These are phyloP conservation scores for Dascillus cervinus DNA, from an alignment of 2,888 invertebrate species.

Conservation along the genomic window DNA sequence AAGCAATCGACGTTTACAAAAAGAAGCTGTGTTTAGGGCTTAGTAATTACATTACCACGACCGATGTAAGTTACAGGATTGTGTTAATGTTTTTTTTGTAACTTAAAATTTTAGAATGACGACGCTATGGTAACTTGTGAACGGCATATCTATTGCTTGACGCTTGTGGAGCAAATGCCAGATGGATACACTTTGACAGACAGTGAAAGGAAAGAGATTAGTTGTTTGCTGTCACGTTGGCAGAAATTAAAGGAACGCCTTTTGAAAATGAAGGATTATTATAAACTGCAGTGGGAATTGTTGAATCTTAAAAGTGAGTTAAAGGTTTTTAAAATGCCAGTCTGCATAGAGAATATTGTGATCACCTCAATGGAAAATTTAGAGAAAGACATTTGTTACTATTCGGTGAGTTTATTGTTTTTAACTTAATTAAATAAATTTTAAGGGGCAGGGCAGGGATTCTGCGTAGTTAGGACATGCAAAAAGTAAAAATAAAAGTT, in stretches of 20 bases:
- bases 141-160: slow-evolving; percentile 77
- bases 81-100: slow-evolving; percentile 6
- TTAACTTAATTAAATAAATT: too few relatives aligned
- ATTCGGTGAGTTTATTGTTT: slow-evolving; percentile 32
- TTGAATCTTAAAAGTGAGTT: slow-evolving; percentile 36
- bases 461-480: too few relatives aligned
- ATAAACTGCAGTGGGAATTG: slow-evolving; percentile 37
- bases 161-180: slow-evolving; percentile 34
- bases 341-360: slow-evolving; percentile 18
- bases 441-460: too few relatives aligned
- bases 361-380: slow-evolving; percentile 35
- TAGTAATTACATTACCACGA: slow-evolving; percentile 32
- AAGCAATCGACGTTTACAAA: slow-evolving; percentile 35
- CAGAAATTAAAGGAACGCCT: slow-evolving; percentile 42
- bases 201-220: too few relatives aligned
- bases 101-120: slow-evolving; percentile 59
- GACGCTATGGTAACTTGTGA: slow-evolving; percentile 77
- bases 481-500: too few relatives aligned
- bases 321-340: slow-evolving; percentile 28
- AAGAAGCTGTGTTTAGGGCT: slow-evolving; percentile 33
- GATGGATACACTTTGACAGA: slow-evolving; percentile 35
- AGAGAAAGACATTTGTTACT: slow-evolving; percentile 36
- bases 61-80: slow-evolving; percentile 34
- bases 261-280: slow-evolving; percentile 37
- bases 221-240: too few relatives aligned